Percentiles rank a stretch among this genome's conserved stretches.
Conservation (phyloP, 2,888 invertebrate species). For the Thymelicus lineola region DNA sequence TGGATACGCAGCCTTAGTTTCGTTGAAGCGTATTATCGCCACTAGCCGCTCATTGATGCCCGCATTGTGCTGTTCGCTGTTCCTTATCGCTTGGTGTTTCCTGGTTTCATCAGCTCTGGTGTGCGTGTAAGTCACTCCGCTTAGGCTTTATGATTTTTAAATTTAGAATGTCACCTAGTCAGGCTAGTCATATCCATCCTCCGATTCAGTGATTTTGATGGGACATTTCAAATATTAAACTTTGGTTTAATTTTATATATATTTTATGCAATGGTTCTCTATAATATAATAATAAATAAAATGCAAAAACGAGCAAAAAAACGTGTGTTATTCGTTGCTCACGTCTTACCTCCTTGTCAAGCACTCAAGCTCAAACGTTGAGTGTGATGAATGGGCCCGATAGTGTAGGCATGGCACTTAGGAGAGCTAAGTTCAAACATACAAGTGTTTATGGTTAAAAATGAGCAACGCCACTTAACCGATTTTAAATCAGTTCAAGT, state of each 20-base stretch:
- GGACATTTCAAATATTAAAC: too few species aligned
- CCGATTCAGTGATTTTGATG: too few species aligned
- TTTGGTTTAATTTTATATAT: too few species aligned
- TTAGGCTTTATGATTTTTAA: too few species aligned
- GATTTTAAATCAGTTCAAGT: constrained; percentile 5
- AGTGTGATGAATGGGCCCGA: constrained; percentile 11
- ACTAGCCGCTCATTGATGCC: neutral
- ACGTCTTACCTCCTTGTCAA: neutral
- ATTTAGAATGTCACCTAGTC: too few species aligned
- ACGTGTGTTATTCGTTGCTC: neutral
- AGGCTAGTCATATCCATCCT: too few species aligned
- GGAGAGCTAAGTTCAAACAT: neutral
- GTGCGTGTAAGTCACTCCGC: too few species aligned
- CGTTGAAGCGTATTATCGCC: neutral
- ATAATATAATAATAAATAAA: neutral
- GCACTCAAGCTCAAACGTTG: neutral
- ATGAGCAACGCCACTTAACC: neutral
- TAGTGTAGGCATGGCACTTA: neutral
- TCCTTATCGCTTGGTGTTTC: constrained; percentile 2
- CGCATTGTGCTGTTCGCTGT: constrained; percentile 6
- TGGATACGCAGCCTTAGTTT: neutral
- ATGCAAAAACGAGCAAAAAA: neutral
- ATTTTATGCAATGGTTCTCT: too few species aligned
- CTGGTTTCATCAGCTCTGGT: constrained; percentile 1
- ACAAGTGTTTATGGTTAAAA: neutral